These are phyloP conservation scores for Hydropotes inermis DNA, from an alignment of 2,113 vertebrate genomes.

Conservation along the genomic window DNA sequence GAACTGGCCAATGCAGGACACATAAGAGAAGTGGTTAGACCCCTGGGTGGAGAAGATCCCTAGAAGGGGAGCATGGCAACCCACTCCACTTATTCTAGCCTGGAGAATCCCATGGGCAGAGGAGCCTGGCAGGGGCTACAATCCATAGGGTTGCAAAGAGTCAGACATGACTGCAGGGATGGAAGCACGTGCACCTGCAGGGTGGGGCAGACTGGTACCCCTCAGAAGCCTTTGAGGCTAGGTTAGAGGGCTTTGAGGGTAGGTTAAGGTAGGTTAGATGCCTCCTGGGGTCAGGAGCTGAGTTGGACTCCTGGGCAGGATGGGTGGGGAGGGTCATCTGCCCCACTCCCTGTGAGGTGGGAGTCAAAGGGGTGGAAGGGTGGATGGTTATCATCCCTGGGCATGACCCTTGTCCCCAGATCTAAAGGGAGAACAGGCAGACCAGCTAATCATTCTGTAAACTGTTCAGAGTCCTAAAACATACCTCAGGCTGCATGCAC, in stretches of 20 bases:
- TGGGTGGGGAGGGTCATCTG: neutral
- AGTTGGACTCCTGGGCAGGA: neutral
- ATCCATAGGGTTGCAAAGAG: neutral
- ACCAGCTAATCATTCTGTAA: neutral
- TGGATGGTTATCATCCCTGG: neutral
- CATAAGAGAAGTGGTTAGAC: rapidly evolving
- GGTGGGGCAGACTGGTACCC: neutral
- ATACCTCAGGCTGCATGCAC: neutral
- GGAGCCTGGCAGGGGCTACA: neutral
- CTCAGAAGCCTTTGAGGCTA: neutral
- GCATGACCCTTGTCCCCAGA: neutral
- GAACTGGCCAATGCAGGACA: neutral
- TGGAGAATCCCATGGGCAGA: neutral
- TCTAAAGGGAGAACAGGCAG: neutral
- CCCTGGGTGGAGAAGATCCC: neutral
- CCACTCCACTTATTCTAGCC: neutral
- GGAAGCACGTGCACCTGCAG: rapidly evolving
- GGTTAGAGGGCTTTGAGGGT: neutral
- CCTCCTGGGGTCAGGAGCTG: neutral
- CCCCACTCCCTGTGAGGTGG: rapidly evolving
- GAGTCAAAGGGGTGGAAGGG: neutral
- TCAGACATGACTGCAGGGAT: neutral
- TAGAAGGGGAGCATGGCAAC: neutral
- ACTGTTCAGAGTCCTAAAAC: neutral
- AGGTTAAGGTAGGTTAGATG: neutral